Evolutionary conservation across 64 coral and sea anemone species (phyloP).

Genomic region (Catalaphyllia jardinei): DNA sequence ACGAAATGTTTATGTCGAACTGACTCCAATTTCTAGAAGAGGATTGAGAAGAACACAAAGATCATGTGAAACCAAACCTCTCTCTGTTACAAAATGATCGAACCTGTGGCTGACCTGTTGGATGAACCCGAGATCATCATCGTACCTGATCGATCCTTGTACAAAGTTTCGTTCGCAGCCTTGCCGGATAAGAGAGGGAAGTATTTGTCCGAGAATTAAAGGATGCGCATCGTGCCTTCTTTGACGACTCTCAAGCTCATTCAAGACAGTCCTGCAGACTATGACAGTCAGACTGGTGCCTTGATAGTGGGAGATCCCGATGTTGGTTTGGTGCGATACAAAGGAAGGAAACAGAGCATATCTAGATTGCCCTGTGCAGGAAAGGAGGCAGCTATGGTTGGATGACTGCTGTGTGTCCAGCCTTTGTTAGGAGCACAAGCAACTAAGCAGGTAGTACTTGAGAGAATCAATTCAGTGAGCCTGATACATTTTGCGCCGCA

Average conservation of each 20-base stretch:
- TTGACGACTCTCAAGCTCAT: conserved; percentile 44
- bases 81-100: neutral
- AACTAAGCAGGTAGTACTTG: conserved; percentile 1
- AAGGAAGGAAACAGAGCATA: neutral
- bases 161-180: neutral
- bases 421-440: conserved; percentile 16
- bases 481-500: conserved; percentile 43
- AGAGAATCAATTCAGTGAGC: conserved; percentile 2
- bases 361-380: neutral
- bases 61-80: neutral
- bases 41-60: neutral
- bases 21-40: no score
- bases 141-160: conserved; percentile 2
- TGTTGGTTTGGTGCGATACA: conserved; percentile 16
- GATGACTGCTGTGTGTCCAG: neutral
- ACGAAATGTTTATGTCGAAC: no score
- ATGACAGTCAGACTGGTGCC: conserved; percentile 21
- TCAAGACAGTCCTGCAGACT: conserved; percentile 10
- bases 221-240: conserved; percentile 34
- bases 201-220: conserved; percentile 1
- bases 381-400: conserved; percentile 11
- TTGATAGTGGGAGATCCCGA: conserved; percentile 35
- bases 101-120: neutral
- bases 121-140: neutral
- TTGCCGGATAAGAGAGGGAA: neutral